These are phyloP conservation scores for Zootermopsis nevadensis DNA, from an alignment of 2,888 invertebrate genomes.

Conservation along the genomic window DNA sequence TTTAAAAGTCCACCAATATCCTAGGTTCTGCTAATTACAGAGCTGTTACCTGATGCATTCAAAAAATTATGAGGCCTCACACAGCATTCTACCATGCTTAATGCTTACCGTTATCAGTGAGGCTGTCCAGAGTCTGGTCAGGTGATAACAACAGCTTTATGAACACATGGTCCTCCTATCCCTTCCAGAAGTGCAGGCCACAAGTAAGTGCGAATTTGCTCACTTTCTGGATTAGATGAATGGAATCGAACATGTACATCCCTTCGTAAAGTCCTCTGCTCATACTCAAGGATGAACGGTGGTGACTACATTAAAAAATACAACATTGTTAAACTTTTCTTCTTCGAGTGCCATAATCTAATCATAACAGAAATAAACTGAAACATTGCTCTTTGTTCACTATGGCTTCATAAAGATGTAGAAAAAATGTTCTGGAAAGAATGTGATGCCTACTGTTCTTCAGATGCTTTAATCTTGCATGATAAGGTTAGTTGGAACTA, in stretches of 20 bases:
- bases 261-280: conserved; percentile 71
- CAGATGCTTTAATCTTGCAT: too few relatives aligned
- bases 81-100: not conserved
- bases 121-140: conserved; percentile 60
- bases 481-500: too few relatives aligned
- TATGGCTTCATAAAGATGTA: too few relatives aligned
- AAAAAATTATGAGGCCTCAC: too few relatives aligned
- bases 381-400: too few relatives aligned
- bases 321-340: not conserved
- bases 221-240: conserved; percentile 78
- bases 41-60: too few relatives aligned
- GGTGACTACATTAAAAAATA: conserved; percentile 59
- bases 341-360: too few relatives aligned
- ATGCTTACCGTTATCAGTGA: not conserved
- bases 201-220: conserved; percentile 81
- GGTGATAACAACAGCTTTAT: conserved; percentile 88
- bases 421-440: too few relatives aligned
- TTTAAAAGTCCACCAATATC: too few relatives aligned
- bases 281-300: conserved; percentile 66
- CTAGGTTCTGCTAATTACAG: too few relatives aligned
- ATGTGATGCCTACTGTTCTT: too few relatives aligned
- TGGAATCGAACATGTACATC: conserved; percentile 85
- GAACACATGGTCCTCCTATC: conserved; percentile 76
- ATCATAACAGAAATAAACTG: not conserved
- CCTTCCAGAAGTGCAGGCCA: conserved; percentile 87